These are phyloP conservation scores for Polydrusus pterygomalis DNA, from an alignment of 2,888 invertebrate species.

Conservation along the genomic window DNA sequence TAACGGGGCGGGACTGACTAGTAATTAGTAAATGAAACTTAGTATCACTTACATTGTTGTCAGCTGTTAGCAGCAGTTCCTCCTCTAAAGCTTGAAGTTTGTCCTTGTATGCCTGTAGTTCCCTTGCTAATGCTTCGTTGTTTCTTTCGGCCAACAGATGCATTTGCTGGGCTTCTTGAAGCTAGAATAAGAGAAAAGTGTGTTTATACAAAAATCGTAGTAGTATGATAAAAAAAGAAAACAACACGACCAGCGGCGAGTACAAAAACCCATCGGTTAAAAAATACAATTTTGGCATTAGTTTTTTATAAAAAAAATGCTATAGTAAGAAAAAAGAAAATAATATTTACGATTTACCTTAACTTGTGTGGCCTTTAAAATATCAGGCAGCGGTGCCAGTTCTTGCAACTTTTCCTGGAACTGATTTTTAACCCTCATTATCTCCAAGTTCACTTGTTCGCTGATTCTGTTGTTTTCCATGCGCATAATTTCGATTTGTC, in stretches of 20 bases:
- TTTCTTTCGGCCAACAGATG: slow-evolving; percentile 80
- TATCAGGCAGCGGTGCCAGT: slow-evolving; percentile 80
- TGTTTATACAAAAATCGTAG: background rate
- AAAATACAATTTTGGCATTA: no score
- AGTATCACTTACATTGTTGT: background rate
- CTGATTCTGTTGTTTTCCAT: slow-evolving; percentile 82
- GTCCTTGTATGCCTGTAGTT: slow-evolving; percentile 77
- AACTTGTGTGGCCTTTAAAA: slow-evolving; percentile 79
- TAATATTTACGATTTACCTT: slow-evolving; percentile 39
- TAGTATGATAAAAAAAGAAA: no score
- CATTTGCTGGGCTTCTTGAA: slow-evolving; percentile 81
- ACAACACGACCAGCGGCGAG: no score
- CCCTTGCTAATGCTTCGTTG: slow-evolving; percentile 79
- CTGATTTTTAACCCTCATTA: slow-evolving; percentile 81
- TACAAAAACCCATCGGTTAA: no score
- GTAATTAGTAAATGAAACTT: background rate
- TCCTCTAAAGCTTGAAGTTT: slow-evolving; percentile 68
- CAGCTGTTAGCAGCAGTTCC: slow-evolving; percentile 73
- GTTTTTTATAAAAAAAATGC: no score
- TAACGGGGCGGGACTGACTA: no score
- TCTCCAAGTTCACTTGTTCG: slow-evolving; percentile 82
- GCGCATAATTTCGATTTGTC: slow-evolving; percentile 82
- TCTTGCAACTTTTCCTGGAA: slow-evolving; percentile 84
- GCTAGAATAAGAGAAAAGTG: slow-evolving; percentile 65
- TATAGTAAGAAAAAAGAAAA: no score